These are phyloP conservation scores for Halictus ligatus DNA, from an alignment of 2,888 invertebrate genomes.

Conservation along the genomic window DNA sequence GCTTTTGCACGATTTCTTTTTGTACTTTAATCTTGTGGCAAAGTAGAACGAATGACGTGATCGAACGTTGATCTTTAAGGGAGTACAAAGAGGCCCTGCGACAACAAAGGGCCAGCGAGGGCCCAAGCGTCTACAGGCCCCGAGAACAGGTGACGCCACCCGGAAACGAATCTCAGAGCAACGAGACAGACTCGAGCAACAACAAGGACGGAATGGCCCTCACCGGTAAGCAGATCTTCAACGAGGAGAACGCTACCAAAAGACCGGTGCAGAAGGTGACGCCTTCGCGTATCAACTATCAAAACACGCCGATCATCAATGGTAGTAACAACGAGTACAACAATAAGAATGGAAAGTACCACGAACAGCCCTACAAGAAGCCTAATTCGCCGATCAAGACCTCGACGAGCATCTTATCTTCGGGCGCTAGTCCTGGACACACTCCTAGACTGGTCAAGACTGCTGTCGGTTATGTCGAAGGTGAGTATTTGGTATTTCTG, in stretches of 20 bases:
- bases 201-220: slow-evolving; percentile 65
- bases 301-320: slow-evolving; percentile 79
- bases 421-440: slow-evolving; percentile 84
- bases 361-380: slow-evolving; percentile 86
- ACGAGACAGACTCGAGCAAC: slow-evolving; percentile 72
- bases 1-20: too few relatives aligned
- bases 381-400: slow-evolving; percentile 89
- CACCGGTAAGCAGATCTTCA: slow-evolving; percentile 75
- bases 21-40: background rate
- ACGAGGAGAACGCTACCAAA: slow-evolving; percentile 85
- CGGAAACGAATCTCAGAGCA: slow-evolving; percentile 75
- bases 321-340: slow-evolving; percentile 80
- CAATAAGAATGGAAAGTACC: slow-evolving; percentile 79
- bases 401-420: slow-evolving; percentile 87
- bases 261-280: slow-evolving; percentile 92
- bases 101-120: slow-evolving; percentile 93
- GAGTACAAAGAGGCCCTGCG: slow-evolving; percentile 96
- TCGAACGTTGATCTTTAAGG: slow-evolving; percentile 83
- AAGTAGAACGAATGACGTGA: background rate
- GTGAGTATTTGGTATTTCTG: slow-evolving; percentile 69
- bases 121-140: slow-evolving; percentile 89
- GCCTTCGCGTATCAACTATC: slow-evolving; percentile 89
- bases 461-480: slow-evolving; percentile 87
- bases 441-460: slow-evolving; percentile 86
- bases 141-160: slow-evolving; percentile 87